phyloP scores from a whole-genome alignment of 2,113 vertebrate genomes.

The Butorides virescens region DNA sequence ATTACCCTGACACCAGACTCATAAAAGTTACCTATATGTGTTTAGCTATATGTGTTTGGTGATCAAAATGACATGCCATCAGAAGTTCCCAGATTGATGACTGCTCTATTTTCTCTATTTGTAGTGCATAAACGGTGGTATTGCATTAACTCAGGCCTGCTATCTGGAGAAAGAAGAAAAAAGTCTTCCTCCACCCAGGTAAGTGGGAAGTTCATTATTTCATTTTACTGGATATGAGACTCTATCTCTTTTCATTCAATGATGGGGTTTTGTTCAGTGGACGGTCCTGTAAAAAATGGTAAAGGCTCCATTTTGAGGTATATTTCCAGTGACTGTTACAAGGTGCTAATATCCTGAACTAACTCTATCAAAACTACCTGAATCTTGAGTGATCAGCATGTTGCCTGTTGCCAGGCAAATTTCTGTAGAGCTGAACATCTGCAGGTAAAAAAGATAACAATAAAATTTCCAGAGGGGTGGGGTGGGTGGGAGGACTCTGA shows the following conservation, averaged over 20 bases:
- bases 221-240: neutral
- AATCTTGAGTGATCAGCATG: neutral
- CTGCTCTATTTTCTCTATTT: neutral
- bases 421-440: neutral
- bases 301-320: neutral
- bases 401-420: neutral
- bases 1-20: neutral
- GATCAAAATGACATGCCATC: neutral
- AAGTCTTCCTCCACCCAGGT: constrained; percentile 90
- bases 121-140: constrained; percentile 86
- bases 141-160: constrained; percentile 89
- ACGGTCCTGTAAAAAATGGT: neutral
- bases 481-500: neutral
- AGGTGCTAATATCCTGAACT: neutral
- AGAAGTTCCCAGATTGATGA: neutral
- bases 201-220: constrained; percentile 3
- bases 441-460: neutral
- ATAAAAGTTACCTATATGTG: neutral
- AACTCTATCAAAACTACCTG: neutral
- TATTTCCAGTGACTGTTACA: neutral
- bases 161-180: constrained; percentile 96
- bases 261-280: neutral
- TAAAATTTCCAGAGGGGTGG: neutral
- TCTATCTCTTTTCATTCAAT: neutral
- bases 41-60: neutral